These are phyloP conservation scores for Todus mexicanus DNA, from an alignment of 2,797 vertebrate species.

Conservation along the genomic window DNA sequence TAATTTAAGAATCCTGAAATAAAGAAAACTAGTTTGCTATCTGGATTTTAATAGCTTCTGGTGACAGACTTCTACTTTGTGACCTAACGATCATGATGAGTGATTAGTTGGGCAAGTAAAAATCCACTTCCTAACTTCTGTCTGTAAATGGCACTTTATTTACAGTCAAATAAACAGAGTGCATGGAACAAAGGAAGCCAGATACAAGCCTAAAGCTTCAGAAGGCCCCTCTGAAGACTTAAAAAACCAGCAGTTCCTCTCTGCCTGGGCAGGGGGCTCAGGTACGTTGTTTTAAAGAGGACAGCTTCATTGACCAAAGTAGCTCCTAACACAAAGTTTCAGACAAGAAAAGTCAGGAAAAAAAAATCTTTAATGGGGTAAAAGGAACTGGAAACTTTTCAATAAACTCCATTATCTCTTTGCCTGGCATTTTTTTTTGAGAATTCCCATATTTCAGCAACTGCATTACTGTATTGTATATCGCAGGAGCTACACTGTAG, in stretches of 20 bases:
- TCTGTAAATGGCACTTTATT: constrained; percentile 31
- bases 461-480: neutral
- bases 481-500: neutral
- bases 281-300: neutral
- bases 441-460: neutral
- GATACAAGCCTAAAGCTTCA: neutral
- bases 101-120: neutral
- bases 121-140: neutral
- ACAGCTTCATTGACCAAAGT: neutral
- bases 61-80: neutral
- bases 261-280: neutral
- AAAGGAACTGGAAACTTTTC: neutral
- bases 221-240: neutral
- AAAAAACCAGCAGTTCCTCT: neutral
- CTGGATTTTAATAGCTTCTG: constrained; percentile 22
- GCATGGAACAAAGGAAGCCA: neutral
- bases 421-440: neutral
- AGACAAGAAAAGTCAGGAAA: neutral
- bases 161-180: constrained; percentile 20
- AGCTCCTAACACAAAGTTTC: neutral
- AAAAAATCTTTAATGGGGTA: neutral
- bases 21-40: constrained; percentile 14
- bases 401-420: neutral
- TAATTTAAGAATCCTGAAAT: constrained; percentile 9
- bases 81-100: neutral